phyloP scores from a whole-genome alignment of 2,113 vertebrate genomes.

The Protobothrops mucrosquamatus region DNA sequence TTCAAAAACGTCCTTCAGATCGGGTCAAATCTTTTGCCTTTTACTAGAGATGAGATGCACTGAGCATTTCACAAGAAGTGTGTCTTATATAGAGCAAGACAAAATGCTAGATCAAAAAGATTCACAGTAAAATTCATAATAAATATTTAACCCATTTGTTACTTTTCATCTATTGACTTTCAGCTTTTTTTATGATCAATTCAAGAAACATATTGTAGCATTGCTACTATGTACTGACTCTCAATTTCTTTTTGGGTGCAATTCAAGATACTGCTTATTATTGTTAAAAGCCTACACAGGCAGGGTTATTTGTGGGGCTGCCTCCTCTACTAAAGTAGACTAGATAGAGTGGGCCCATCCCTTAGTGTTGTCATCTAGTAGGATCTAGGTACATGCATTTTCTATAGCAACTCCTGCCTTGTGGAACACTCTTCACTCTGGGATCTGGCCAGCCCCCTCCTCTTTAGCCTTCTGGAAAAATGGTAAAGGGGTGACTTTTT shows the following conservation, averaged over 20 bases:
- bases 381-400: background rate
- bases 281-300: background rate
- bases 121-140: background rate
- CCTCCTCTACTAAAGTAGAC: background rate
- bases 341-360: background rate
- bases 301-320: background rate
- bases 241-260: background rate
- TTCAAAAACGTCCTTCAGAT: background rate
- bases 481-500: background rate
- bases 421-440: background rate
- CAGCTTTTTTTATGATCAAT: background rate
- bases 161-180: background rate
- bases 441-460: background rate
- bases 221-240: background rate
- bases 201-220: background rate
- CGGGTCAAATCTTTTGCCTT: background rate
- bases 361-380: background rate
- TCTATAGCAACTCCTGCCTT: background rate
- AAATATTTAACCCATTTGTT: background rate
- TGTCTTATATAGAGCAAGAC: background rate
- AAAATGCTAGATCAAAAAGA: background rate
- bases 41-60: background rate
- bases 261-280: background rate
- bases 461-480: background rate
- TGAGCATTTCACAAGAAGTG: background rate